Evolutionary conservation across 1,140 invertebrate species (phyloP), one percentile per base, ranked within the genome.

Genomic region (Chlorops oryzae): DNA sequence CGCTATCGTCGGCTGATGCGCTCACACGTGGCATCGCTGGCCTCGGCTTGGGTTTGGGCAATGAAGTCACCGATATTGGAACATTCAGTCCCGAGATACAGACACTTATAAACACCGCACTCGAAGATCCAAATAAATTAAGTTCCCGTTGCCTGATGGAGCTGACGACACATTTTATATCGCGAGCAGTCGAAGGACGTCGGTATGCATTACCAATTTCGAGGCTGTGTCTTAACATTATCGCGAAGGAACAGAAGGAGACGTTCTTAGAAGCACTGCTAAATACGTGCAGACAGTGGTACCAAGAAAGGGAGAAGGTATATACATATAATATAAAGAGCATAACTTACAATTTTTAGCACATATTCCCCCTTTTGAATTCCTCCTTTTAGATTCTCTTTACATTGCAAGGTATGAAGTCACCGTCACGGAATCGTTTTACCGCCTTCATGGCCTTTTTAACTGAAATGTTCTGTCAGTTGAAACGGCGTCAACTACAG

Each of bases 261-360:
- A 92, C 90, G 18, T 92, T 93, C 68, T 73, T 92, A 45, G 90
- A 93, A 73, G 89, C 87, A 7, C 73, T 93, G 44, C 75, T 92
- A 42, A 93, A 93, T 72, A 90, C 83, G 13, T 90, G 88, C 63
- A 87, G 91, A 63, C 87, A 92, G 70, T 92, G 87, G 85, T 92
- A 88, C 72, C 87, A 90, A 64, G 88, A 92, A 67, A 74, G 87
- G 25, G 86, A 86, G 50, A 84, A 84, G 74, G 78, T 70, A 25
- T 15, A 22, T 38, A 52, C 15, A 38, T 43, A 23, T 9, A 22
- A 18, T 20, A 6, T 38, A 17, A n/a, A 3, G 1, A 38, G 7
- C 20, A 7, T 3, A 17, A 5, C 18, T n/a, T 20, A 9, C 23
- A 18, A 13, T 21, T 39, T 40, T 10, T 12, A 41, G 3, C 17